Percentiles rank a stretch among this genome's conserved stretches.
These are phyloP conservation scores for Aegypius monachus DNA, from an alignment of 2,113 vertebrate species.

Conservation along the genomic window DNA sequence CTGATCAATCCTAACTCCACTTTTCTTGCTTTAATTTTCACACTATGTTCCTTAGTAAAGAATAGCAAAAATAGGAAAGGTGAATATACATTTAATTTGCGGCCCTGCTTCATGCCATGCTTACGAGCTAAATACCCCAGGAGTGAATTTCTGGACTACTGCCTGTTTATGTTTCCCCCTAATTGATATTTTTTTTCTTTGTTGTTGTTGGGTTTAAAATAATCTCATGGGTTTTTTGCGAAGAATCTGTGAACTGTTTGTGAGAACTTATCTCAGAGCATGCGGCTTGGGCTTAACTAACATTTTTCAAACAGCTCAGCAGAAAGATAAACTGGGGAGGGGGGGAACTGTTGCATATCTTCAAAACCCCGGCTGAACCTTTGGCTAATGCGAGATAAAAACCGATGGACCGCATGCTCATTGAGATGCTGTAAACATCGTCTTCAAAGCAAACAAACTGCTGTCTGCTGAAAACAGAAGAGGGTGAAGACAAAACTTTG, in stretches of 20 bases:
- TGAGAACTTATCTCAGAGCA: background rate
- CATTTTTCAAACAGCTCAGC: slow-evolving; percentile 23
- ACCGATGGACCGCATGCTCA: background rate
- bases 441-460: background rate
- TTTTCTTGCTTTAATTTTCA: background rate
- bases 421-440: background rate
- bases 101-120: background rate
- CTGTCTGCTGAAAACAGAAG: background rate
- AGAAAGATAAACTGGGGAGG: slow-evolving; percentile 6
- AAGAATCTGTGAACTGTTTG: slow-evolving; percentile 8
- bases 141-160: background rate
- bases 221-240: background rate
- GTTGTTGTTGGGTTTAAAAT: background rate
- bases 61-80: background rate
- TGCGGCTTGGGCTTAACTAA: background rate
- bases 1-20: background rate
- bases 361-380: background rate
- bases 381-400: background rate
- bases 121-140: background rate
- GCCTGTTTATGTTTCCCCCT: background rate
- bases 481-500: background rate
- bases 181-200: background rate
- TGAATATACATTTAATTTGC: background rate
- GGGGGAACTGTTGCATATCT: background rate
- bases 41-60: background rate